Percentiles rank a stretch among this genome's conserved stretches.
Evolutionary conservation across 2,797 vertebrate genomes (phyloP).

Genomic region (Mormyrops boulengeri): DNA sequence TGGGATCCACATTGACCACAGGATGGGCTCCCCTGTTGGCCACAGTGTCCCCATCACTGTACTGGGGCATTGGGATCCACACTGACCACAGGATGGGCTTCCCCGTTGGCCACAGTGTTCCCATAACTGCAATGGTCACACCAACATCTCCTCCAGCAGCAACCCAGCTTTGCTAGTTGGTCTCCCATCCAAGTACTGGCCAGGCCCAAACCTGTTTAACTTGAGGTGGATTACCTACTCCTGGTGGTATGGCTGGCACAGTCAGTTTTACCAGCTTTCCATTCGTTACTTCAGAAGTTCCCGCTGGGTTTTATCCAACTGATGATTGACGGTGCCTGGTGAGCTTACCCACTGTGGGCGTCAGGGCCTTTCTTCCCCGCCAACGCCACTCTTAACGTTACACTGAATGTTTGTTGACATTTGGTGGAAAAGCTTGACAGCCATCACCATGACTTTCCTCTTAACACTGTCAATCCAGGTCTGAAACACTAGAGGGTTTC

Average conservation of each 20-base stretch:
- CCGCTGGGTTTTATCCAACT: not conserved
- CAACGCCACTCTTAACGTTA: not conserved
- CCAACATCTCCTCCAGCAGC: not conserved
- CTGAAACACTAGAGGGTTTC: not conserved
- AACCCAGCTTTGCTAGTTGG: not conserved
- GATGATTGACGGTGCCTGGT: not conserved
- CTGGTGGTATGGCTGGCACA: not conserved
- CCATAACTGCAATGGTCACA: not conserved
- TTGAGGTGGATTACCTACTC: not conserved
- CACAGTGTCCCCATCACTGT: not conserved
- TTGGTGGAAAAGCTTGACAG: not conserved
- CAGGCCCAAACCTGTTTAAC: not conserved
- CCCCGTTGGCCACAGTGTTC: no score
- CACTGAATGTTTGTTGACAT: not conserved
- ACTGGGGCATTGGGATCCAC: no score
- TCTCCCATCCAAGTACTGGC: not conserved
- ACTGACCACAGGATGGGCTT: no score
- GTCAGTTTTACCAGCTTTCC: not conserved
- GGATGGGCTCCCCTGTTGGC: not conserved
- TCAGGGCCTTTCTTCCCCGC: not conserved
- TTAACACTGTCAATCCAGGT: not conserved
- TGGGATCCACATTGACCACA: not conserved
- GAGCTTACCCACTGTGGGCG: not conserved
- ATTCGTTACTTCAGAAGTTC: not conserved
- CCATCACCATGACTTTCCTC: not conserved